phyloP scores from a whole-genome alignment of 1,140 invertebrate species.

The Heliconius nattereri region DNA sequence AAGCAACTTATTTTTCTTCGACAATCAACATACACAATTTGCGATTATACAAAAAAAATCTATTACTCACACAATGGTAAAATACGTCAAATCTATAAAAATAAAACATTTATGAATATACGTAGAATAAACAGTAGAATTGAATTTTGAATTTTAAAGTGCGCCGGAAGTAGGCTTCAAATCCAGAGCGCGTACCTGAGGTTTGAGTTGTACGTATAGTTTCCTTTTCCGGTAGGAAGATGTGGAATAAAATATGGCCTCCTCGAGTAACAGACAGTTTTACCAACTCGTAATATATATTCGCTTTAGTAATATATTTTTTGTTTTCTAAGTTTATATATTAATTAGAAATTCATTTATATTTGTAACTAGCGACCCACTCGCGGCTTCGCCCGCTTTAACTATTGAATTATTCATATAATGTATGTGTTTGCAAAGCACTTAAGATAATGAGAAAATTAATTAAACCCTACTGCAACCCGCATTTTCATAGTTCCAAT shows the following conservation, averaged over 20 bases:
- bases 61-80: background rate
- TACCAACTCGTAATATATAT: slow-evolving; percentile 8
- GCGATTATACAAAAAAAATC: too few relatives aligned
- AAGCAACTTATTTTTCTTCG: background rate
- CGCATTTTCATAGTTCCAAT: too few relatives aligned
- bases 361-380: too few relatives aligned
- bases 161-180: slow-evolving; percentile 51
- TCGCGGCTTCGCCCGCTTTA: too few relatives aligned
- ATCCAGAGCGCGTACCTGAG: slow-evolving; percentile 49
- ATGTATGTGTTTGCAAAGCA: too few relatives aligned
- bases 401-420: too few relatives aligned
- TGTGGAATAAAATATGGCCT: slow-evolving; percentile 46
- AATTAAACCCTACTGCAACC: too few relatives aligned
- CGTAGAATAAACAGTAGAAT: slow-evolving; percentile 26
- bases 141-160: slow-evolving; percentile 46
- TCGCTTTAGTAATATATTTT: background rate
- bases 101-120: slow-evolving; percentile 17
- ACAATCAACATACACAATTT: background rate
- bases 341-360: background rate
- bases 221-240: slow-evolving; percentile 42
- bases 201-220: slow-evolving; percentile 49
- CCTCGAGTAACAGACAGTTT: slow-evolving; percentile 20
- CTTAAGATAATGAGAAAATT: too few relatives aligned
- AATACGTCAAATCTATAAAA: background rate
- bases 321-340: background rate